Conservation (phyloP, 2,797 vertebrate genomes). For the Poeciliopsis paucimaculata region DNA sequence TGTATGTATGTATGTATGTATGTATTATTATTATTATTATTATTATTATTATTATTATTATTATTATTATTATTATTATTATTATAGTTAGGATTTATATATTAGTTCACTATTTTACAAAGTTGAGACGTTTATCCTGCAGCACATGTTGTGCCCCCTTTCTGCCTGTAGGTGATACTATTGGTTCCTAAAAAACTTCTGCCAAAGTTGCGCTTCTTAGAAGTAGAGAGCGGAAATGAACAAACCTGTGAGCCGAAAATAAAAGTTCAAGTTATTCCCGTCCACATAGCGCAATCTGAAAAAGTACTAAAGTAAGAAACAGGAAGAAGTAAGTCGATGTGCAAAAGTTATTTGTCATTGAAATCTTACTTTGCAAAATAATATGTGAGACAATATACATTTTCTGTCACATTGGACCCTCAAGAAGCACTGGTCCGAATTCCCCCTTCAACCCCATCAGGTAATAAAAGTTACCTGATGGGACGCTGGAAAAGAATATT, state of each 20-base stretch:
- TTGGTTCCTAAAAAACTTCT: slow-evolving; percentile 29
- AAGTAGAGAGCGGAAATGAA: slow-evolving; percentile 11
- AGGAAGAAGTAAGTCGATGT: not conserved
- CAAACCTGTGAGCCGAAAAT: slow-evolving; percentile 1
- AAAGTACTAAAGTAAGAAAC: not conserved
- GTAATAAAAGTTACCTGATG: too few relatives aligned
- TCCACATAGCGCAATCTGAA: not conserved
- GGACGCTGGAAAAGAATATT: too few relatives aligned
- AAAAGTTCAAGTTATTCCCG: slow-evolving; percentile 13
- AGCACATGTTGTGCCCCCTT: not conserved
- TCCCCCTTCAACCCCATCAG: too few relatives aligned
- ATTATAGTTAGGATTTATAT: not conserved
- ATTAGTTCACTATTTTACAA: not conserved
- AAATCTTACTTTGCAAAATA: not conserved
- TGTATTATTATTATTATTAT: not conserved
- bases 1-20: not conserved
- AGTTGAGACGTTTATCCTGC: not conserved
- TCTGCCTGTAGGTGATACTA: slow-evolving; percentile 59
- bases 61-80: not conserved
- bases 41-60: not conserved
- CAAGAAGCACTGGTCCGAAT: not conserved
- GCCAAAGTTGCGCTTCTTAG: slow-evolving; percentile 34
- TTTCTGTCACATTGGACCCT: not conserved
- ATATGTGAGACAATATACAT: not conserved
- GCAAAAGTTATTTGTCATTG: not conserved